These are phyloP conservation scores for Vanessa atalanta DNA, from an alignment of 1,140 invertebrate species.

Conservation along the genomic window DNA sequence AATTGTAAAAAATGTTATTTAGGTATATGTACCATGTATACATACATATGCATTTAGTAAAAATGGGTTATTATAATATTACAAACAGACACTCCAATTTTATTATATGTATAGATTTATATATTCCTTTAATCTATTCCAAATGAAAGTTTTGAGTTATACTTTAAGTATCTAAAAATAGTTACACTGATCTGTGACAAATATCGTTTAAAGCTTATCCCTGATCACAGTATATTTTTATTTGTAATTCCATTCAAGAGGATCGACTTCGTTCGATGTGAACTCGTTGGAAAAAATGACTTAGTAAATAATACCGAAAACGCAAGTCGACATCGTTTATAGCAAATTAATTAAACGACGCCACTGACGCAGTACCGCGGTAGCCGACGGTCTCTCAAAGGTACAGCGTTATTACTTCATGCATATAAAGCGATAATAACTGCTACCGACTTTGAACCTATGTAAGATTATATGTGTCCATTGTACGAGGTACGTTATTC, in stretches of 20 bases:
- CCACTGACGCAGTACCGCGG: constrained; percentile 32
- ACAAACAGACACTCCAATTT: no score
- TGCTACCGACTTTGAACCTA: constrained; percentile 41
- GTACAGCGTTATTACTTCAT: constrained; percentile 60
- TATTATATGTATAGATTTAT: no score
- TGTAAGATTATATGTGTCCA: constrained; percentile 28
- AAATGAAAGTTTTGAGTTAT: no score
- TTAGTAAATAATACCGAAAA: constrained; percentile 21
- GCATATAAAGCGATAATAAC: constrained; percentile 63
- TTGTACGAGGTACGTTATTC: constrained; percentile 4
- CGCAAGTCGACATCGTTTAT: constrained; percentile 41
- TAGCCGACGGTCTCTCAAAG: constrained; percentile 47
- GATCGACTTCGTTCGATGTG: not conserved
- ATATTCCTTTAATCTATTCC: no score
- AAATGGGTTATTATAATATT: no score
- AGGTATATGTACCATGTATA: no score
- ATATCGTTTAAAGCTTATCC: no score
- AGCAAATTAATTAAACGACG: constrained; percentile 59
- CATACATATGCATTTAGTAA: no score
- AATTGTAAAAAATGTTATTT: no score
- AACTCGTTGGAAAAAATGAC: not conserved
- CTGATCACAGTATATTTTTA: not conserved
- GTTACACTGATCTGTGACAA: no score
- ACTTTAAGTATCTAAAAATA: no score
- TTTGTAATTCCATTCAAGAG: not conserved